Base-by-base conservation (phyloP, 2,888 invertebrate species). In the Physocephala rufipes region DNA sequence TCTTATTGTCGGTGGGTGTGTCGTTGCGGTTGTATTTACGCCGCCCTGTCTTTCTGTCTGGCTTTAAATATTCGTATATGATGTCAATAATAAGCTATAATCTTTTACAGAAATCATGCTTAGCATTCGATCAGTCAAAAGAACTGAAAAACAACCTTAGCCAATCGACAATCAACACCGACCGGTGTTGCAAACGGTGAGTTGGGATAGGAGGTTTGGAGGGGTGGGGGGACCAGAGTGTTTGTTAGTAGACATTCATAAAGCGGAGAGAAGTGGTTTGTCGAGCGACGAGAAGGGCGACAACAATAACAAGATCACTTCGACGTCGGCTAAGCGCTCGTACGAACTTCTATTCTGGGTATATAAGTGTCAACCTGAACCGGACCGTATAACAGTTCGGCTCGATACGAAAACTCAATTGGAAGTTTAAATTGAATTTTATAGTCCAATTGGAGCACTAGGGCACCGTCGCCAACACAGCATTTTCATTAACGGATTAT, bases 401-500 rank as follows among this genome's bases (percentile, higher is more conserved):
- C 78, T 78, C 79, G 80, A 81, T 81, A 82, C 81, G 82, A 82
- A 81, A 82, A 79, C 76, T 83, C 81, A 85, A 83, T 86, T 86
- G 86, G 86, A 86, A 86, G 86, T 86, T 85, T 86, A 82, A 81
- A 82, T 82, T 82, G 75, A 78, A 76, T 79, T 79, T 81, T 80
- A 86, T 84, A 86, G 86, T 86, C 85, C 85, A 83, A 84, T 85
- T 85, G 77, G 79, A 78, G 74, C 16, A n/a, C 47, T 62, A 71
- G 76, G 77, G 74, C 78, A 9, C 63, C 45, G 26, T 30, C 59
- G 47, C 28, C 58, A 65, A 9, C 59, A 70, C 49, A 28, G 79
- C 53, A 24, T 13, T 24, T 24, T 64, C 24, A 26, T 36, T 36
- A 36, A 36, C 36, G 36, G 5, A 36, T 9, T 9, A 36, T n/a